phyloP scores from a whole-genome alignment of 2,888 invertebrate species.

The Steinernema scapterisci region DNA sequence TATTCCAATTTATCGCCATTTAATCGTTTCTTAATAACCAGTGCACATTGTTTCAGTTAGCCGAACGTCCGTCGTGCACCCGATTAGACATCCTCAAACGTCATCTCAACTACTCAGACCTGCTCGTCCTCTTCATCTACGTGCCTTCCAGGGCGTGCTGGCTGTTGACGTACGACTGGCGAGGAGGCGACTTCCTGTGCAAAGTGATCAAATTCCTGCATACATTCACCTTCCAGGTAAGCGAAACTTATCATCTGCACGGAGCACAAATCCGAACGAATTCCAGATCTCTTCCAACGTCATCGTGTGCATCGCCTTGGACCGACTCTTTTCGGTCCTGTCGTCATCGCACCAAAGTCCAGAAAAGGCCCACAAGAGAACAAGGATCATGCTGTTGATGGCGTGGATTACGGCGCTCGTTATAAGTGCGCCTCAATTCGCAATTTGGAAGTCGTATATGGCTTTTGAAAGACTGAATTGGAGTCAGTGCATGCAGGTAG shows the following conservation, averaged over 20 bases:
- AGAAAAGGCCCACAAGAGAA: constrained; percentile 54
- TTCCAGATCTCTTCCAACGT: constrained; percentile 66
- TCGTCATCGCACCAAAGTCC: constrained; percentile 59
- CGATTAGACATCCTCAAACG: constrained; percentile 65
- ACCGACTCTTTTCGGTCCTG: constrained; percentile 63
- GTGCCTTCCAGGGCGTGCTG: constrained; percentile 64
- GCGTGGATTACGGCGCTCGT: constrained; percentile 60
- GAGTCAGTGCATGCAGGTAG: constrained; percentile 61
- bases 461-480: constrained; percentile 61
- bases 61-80: constrained; percentile 56
- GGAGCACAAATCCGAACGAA: not conserved
- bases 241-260: not conserved
- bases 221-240: constrained; percentile 63
- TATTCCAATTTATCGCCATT: not conserved
- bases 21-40: too few relatives aligned
- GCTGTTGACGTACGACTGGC: constrained; percentile 66
- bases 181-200: constrained; percentile 66
- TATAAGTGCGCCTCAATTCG: constrained; percentile 59
- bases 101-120: constrained; percentile 65
- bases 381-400: constrained; percentile 54
- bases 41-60: too few relatives aligned
- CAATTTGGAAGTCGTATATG: constrained; percentile 59
- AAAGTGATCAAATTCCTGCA: constrained; percentile 64
- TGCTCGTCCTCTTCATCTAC: constrained; percentile 67
- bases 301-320: constrained; percentile 67